Evolutionary conservation across 1,140 invertebrate species (phyloP).

Genomic region (Brevipalpus yothersi): DNA sequence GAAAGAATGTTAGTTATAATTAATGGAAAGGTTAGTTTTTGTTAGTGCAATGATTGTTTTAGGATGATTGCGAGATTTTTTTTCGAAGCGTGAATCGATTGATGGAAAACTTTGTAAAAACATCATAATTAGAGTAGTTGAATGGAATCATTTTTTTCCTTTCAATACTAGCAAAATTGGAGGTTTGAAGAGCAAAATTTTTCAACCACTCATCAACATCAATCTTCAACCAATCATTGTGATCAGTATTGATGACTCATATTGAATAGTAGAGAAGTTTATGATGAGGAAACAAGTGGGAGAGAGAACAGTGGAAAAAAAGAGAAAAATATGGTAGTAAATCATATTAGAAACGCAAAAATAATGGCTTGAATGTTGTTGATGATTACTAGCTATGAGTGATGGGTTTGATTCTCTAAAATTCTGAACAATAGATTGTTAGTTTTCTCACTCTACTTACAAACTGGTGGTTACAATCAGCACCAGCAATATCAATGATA

Average conservation of each 20-base stretch:
- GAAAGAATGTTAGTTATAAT: neutral
- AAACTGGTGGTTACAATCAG: neutral
- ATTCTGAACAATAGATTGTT: neutral
- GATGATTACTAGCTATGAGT: neutral
- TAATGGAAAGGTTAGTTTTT: neutral
- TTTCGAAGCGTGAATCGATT: neutral
- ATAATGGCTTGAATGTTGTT: neutral
- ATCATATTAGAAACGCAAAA: neutral
- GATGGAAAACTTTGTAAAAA: neutral
- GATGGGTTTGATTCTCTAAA: neutral
- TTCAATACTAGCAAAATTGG: neutral
- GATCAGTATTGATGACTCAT: neutral
- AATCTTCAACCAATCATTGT: neutral
- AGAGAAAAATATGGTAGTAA: neutral
- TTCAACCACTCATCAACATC: neutral
- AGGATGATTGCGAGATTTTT: neutral
- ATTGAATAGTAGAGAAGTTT: neutral
- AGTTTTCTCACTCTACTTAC: neutral
- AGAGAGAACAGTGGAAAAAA: neutral
- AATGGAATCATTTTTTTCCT: neutral
- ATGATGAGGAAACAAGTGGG: neutral
- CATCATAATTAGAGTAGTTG: neutral
- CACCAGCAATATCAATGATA: neutral
- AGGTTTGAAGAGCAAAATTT: neutral
- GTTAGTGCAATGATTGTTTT: neutral